A percentile compares a stretch with the other conserved stretches of the same genome.
Evolutionary conservation across 2,113 vertebrate species (phyloP).

Genomic region (Vulpes ferrilata): DNA sequence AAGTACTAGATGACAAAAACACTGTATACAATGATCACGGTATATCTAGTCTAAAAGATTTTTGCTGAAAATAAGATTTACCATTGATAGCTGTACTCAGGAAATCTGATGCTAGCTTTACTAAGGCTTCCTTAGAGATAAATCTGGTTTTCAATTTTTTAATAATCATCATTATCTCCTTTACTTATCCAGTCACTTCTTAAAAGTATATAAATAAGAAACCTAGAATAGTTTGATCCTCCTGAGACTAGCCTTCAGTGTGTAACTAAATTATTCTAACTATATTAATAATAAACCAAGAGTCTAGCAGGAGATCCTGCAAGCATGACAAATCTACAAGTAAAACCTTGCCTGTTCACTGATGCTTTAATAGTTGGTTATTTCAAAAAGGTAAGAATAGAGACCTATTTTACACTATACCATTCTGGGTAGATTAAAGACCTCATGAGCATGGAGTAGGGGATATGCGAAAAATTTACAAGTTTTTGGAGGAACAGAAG

Average conservation of each 20-base stretch:
- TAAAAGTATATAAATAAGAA: slow-evolving; percentile 15
- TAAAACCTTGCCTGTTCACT: not conserved
- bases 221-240: not conserved
- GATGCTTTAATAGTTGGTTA: not conserved
- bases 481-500: not conserved
- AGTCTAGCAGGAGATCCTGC: not conserved
- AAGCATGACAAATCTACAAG: not conserved
- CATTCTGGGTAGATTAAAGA: not conserved
- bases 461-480: not conserved
- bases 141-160: not conserved
- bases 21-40: not conserved
- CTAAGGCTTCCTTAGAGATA: not conserved
- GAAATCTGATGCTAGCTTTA: not conserved
- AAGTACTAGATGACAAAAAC: not conserved
- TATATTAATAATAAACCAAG: not conserved
- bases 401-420: not conserved
- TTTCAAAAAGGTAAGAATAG: not conserved
- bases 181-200: not conserved
- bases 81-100: not conserved
- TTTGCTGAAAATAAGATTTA: slow-evolving; percentile 21
- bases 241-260: not conserved
- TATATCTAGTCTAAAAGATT: not conserved
- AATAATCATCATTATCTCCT: not conserved
- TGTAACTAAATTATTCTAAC: not conserved
- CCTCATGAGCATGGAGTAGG: not conserved